phyloP scores from a whole-genome alignment of 2,797 vertebrate species.

The Danio aesculapii region DNA sequence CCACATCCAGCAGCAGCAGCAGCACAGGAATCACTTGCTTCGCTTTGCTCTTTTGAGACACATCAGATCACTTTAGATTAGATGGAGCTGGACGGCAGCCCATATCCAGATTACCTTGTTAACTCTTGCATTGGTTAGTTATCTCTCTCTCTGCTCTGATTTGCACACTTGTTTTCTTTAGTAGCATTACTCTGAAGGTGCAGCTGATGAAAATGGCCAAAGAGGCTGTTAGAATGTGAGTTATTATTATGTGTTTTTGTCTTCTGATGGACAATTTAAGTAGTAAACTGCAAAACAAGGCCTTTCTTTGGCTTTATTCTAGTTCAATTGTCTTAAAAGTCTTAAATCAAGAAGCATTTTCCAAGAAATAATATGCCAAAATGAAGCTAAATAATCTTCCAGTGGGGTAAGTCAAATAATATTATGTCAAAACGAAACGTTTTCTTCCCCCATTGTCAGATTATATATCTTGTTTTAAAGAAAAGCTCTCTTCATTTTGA shows the following conservation, averaged over 20 bases:
- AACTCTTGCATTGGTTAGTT: background rate
- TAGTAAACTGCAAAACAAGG: too few relatives aligned
- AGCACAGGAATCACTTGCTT: background rate
- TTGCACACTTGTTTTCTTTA: background rate
- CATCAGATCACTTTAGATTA: slow-evolving; percentile 13
- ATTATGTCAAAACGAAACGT: too few relatives aligned
- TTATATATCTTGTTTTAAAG: too few relatives aligned
- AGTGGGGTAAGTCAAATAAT: too few relatives aligned
- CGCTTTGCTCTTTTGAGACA: slow-evolving; percentile 20
- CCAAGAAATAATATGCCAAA: too few relatives aligned
- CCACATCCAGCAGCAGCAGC: slow-evolving; percentile 5
- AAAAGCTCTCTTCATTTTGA: too few relatives aligned
- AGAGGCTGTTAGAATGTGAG: background rate
- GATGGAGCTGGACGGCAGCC: background rate
- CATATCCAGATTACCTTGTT: background rate
- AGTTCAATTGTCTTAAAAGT: too few relatives aligned
- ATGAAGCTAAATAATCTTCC: too few relatives aligned
- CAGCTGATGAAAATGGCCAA: background rate
- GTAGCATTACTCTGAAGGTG: background rate
- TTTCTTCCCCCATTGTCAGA: too few relatives aligned
- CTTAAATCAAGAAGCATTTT: too few relatives aligned
- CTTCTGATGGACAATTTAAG: background rate
- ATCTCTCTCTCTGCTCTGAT: background rate
- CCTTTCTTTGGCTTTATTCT: too few relatives aligned
- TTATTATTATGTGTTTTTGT: background rate